phyloP scores from a whole-genome alignment of 1,140 invertebrate genomes.

The Danaus plexippus region DNA sequence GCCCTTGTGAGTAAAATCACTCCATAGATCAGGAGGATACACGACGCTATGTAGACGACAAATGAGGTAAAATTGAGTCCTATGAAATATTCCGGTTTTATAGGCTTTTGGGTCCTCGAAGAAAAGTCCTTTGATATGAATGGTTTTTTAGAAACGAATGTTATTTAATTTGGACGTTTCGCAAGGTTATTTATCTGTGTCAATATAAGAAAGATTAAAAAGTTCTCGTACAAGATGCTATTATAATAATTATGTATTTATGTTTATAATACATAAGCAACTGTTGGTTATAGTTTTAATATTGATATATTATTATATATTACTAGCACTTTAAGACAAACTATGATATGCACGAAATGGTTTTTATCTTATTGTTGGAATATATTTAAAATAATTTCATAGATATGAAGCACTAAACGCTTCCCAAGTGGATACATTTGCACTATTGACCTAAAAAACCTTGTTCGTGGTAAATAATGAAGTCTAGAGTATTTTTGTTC shows the following conservation, averaged over 20 bases:
- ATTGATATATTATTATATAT: conserved; percentile 1
- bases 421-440: conserved; percentile 10
- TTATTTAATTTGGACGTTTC: conserved; percentile 1
- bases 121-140: conserved; percentile 4
- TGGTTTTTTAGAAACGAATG: conserved; percentile 6
- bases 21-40: conserved; percentile 35
- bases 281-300: not conserved
- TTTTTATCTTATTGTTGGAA: not conserved
- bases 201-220: not conserved
- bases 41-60: conserved; percentile 30
- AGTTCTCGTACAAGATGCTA: no score
- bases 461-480: conserved; percentile 12
- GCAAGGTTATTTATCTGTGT: not conserved
- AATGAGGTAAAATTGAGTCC: conserved; percentile 32
- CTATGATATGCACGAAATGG: not conserved
- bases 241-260: no score
- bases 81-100: conserved; percentile 14
- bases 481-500: no score
- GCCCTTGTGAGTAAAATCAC: conserved; percentile 24
- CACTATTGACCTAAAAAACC: conserved; percentile 23
- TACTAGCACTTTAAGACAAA: not conserved
- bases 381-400: conserved; percentile 4
- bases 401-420: conserved; percentile 5
- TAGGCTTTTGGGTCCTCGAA: conserved; percentile 8
- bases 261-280: not conserved